Conservation (phyloP, 2,888 invertebrate species). For the Cheilosia soror region DNA sequence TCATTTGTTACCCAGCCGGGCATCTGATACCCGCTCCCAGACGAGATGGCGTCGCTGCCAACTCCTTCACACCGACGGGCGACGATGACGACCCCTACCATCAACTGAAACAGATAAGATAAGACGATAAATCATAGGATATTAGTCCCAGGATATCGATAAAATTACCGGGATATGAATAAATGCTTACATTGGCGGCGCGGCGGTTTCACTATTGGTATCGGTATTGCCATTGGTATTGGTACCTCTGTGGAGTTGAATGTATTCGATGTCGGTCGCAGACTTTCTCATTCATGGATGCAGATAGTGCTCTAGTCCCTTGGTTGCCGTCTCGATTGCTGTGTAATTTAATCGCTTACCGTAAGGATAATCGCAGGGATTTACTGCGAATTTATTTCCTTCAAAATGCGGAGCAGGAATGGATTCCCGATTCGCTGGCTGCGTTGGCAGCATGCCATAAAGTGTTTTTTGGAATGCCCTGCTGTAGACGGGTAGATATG, state of each 20-base stretch:
- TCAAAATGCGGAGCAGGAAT: slow-evolving; percentile 20
- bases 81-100: background rate
- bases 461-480: slow-evolving; percentile 10
- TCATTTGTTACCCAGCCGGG: slow-evolving; percentile 36
- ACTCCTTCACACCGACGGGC: background rate
- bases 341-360: slow-evolving; percentile 65
- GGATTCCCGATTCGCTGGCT: background rate
- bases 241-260: slow-evolving; percentile 6
- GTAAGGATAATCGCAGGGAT: slow-evolving; percentile 58
- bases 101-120: slow-evolving; percentile 14
- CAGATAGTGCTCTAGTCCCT: slow-evolving; percentile 24
- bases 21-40: slow-evolving; percentile 19
- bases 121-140: slow-evolving; percentile 52
- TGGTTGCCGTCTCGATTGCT: slow-evolving; percentile 37
- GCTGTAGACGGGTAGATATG: background rate
- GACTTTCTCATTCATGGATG: slow-evolving; percentile 24
- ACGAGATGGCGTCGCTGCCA: background rate
- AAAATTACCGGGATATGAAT: slow-evolving; percentile 40
- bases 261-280: slow-evolving; percentile 31
- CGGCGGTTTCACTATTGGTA: background rate
- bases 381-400: slow-evolving; percentile 48
- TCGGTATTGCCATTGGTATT: background rate
- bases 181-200: slow-evolving; percentile 16
- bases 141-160: slow-evolving; percentile 52
- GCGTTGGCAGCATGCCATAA: slow-evolving; percentile 41